phyloP scores from a whole-genome alignment of 2,888 invertebrate genomes.

The Eupeodes latifasciatus region DNA sequence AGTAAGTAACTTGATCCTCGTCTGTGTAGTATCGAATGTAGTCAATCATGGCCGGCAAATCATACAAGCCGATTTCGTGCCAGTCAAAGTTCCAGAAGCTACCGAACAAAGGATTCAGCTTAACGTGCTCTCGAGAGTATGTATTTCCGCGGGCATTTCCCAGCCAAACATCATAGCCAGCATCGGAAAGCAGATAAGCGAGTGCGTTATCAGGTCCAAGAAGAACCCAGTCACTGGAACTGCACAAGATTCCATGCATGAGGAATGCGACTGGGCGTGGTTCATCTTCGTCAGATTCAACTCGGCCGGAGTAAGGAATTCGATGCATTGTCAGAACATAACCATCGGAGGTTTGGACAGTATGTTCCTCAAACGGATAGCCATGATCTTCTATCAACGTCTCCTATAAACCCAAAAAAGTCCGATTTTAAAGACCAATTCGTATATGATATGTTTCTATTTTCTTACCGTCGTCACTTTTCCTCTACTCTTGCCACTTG shows the following conservation, averaged over 20 bases:
- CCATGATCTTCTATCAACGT: slow-evolving; percentile 49
- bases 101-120: slow-evolving; percentile 3
- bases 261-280: slow-evolving; percentile 79
- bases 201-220: slow-evolving; percentile 79
- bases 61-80: slow-evolving; percentile 83
- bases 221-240: slow-evolving; percentile 80
- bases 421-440: not conserved
- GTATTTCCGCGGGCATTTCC: slow-evolving; percentile 92
- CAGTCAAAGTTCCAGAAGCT: slow-evolving; percentile 82
- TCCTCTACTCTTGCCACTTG: slow-evolving; percentile 27
- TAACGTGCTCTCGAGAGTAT: slow-evolving; percentile 82
- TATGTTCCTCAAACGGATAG: slow-evolving; percentile 85
- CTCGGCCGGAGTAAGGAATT: slow-evolving; percentile 79
- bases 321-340: slow-evolving; percentile 81
- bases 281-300: slow-evolving; percentile 7
- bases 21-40: slow-evolving; percentile 80
- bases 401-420: slow-evolving; percentile 33
- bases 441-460: no score
- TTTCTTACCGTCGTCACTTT: slow-evolving; percentile 78
- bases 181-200: slow-evolving; percentile 85
- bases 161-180: slow-evolving; percentile 92
- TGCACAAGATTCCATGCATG: slow-evolving; percentile 80
- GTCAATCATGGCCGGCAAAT: slow-evolving; percentile 82
- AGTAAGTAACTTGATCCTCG: slow-evolving; percentile 77
- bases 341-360: slow-evolving; percentile 84